Evolutionary conservation across 2,113 vertebrate genomes (phyloP).

Genomic region (Dromas ardeola): DNA sequence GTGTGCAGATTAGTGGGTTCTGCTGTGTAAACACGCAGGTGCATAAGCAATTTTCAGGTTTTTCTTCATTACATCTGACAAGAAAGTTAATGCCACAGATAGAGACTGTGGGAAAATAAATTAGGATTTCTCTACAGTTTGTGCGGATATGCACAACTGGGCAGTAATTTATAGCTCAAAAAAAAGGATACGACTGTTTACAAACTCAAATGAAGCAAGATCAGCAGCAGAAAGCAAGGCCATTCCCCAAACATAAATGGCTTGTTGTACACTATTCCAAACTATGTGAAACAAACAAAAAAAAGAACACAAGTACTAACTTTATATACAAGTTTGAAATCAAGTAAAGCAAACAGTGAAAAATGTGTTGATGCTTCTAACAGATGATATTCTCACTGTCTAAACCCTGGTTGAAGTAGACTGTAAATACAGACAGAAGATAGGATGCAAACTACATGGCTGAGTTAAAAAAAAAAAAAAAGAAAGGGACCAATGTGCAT

Average conservation of each 20-base stretch:
- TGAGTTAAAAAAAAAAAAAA: not conserved
- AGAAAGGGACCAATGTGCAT: not conserved
- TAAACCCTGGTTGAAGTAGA: not conserved
- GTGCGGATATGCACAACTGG: not conserved
- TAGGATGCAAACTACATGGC: not conserved
- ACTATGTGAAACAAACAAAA: not conserved
- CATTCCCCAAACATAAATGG: not conserved
- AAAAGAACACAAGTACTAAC: not conserved
- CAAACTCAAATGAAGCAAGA: conserved; percentile 37
- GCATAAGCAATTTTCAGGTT: conserved; percentile 52
- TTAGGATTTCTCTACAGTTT: conserved; percentile 12
- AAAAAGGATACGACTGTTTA: not conserved
- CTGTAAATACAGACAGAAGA: not conserved
- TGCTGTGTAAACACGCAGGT: conserved; percentile 53
- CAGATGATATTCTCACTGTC: not conserved
- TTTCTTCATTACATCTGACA: conserved; percentile 55
- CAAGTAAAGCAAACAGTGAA: conserved; percentile 17
- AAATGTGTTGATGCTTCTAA: not conserved
- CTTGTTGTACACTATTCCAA: not conserved
- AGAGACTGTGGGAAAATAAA: conserved; percentile 44
- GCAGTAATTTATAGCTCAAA: not conserved
- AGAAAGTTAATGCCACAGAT: conserved; percentile 44
- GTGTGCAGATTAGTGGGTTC: conserved; percentile 61
- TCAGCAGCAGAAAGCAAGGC: conserved; percentile 38
- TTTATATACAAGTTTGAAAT: not conserved